phyloP scores from a whole-genome alignment of 1,140 invertebrate genomes.

The Phortica variegata region DNA sequence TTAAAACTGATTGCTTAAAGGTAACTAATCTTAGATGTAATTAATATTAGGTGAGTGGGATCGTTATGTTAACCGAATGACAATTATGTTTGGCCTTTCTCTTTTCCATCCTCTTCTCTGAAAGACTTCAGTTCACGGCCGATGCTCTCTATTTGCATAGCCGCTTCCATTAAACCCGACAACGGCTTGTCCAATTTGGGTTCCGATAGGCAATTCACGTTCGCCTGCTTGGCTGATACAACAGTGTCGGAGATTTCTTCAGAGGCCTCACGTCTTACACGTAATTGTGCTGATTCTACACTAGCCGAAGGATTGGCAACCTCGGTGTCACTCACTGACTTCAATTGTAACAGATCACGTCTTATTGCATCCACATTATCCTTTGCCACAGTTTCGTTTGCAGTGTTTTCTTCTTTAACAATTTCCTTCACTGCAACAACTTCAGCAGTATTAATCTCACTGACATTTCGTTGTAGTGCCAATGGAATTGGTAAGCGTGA shows the following conservation, averaged over 20 bases:
- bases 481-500: constrained; percentile 39
- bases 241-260: too few species aligned
- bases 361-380: constrained; percentile 48
- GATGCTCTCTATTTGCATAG: constrained; percentile 31
- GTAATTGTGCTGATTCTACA: constrained; percentile 30
- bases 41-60: too few species aligned
- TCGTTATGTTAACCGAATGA: too few species aligned
- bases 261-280: too few species aligned
- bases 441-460: constrained; percentile 5
- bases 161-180: constrained; percentile 14
- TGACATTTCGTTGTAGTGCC: constrained; percentile 33
- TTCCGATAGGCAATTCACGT: constrained; percentile 33
- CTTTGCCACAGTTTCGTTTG: constrained; percentile 20
- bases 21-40: too few species aligned
- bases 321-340: constrained; percentile 8
- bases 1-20: too few species aligned
- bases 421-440: not conserved
- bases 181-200: constrained; percentile 28
- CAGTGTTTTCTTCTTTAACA: not conserved
- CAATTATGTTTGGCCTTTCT: too few species aligned
- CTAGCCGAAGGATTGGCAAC: constrained; percentile 5
- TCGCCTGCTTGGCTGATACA: constrained; percentile 15
- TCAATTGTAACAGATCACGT: constrained; percentile 37
- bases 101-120: constrained; percentile 30
- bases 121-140: constrained; percentile 49